Evolutionary conservation across 2,888 invertebrate species (phyloP).

Genomic region (Ommatoiulus sabulosus): DNA sequence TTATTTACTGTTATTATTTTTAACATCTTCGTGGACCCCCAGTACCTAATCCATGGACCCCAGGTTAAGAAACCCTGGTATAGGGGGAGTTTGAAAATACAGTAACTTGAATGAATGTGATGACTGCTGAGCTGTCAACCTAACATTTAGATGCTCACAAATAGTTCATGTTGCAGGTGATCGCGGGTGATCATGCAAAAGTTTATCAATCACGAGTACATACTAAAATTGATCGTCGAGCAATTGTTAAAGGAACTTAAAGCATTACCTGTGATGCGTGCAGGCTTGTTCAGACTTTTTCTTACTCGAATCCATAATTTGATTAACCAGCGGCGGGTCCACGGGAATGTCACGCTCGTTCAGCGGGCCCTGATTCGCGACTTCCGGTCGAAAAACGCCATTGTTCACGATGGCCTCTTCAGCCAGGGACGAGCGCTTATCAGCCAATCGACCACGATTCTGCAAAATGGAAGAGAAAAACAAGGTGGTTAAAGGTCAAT

Average conservation of each 20-base stretch:
- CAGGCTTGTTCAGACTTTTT: not conserved
- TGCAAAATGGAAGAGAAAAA: not conserved
- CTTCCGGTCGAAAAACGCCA: constrained; percentile 14
- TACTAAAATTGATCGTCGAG: not conserved
- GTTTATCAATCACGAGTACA: too few relatives aligned
- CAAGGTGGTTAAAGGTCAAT: not conserved
- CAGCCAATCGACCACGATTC: not conserved
- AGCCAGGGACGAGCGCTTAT: not conserved
- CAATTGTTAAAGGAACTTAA: too few relatives aligned
- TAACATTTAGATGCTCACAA: too few relatives aligned
- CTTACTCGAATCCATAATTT: constrained; percentile 27
- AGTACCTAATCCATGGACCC: too few relatives aligned
- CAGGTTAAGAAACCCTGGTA: too few relatives aligned
- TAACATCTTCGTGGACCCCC: too few relatives aligned
- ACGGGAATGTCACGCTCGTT: not conserved
- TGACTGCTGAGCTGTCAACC: too few relatives aligned
- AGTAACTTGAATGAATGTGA: too few relatives aligned
- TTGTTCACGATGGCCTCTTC: not conserved
- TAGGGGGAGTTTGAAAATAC: too few relatives aligned
- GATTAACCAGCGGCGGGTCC: not conserved
- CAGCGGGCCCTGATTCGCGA: not conserved
- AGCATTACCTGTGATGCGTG: not conserved
- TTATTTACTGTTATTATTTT: too few relatives aligned
- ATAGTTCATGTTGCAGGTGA: too few relatives aligned
- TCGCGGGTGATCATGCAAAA: too few relatives aligned